Conservation (phyloP, 2,888 invertebrate genomes). For the Drosophila dives region DNA sequence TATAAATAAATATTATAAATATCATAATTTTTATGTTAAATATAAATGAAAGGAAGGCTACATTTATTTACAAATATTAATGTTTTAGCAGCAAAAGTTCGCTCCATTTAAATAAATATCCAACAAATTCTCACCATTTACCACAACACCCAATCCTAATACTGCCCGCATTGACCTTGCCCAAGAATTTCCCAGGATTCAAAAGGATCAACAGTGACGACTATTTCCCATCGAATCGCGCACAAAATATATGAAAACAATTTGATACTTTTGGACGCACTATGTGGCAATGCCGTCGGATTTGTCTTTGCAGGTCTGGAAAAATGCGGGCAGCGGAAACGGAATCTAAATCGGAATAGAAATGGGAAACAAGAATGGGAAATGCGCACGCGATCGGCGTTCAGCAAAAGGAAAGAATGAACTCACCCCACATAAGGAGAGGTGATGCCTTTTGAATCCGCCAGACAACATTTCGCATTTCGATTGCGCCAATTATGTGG, state of each 20-base stretch:
- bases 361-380: conserved; percentile 35
- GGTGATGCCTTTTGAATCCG: conserved; percentile 63
- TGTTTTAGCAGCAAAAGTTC: background rate
- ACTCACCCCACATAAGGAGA: conserved; percentile 59
- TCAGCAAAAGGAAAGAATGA: conserved; percentile 41
- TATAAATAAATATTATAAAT: no score
- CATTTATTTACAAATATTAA: background rate
- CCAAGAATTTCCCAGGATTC: conserved; percentile 54
- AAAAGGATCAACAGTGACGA: conserved; percentile 45
- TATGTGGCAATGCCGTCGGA: conserved; percentile 59
- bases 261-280: conserved; percentile 77
- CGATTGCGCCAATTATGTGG: conserved; percentile 71
- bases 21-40: no score
- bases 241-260: conserved; percentile 64
- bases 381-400: conserved; percentile 73
- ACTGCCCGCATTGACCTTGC: conserved; percentile 62
- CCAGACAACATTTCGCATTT: conserved; percentile 73
- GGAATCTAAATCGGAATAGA: conserved; percentile 34
- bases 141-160: conserved; percentile 3
- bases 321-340: conserved; percentile 75
- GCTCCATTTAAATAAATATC: background rate
- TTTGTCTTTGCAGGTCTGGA: conserved; percentile 65
- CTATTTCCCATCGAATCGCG: conserved; percentile 68
- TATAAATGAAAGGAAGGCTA: no score
- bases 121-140: conserved; percentile 12